A percentile compares a stretch with the other conserved stretches of the same genome.
Conservation (phyloP, 2,888 invertebrate genomes). For the Melanophora roralis region DNA sequence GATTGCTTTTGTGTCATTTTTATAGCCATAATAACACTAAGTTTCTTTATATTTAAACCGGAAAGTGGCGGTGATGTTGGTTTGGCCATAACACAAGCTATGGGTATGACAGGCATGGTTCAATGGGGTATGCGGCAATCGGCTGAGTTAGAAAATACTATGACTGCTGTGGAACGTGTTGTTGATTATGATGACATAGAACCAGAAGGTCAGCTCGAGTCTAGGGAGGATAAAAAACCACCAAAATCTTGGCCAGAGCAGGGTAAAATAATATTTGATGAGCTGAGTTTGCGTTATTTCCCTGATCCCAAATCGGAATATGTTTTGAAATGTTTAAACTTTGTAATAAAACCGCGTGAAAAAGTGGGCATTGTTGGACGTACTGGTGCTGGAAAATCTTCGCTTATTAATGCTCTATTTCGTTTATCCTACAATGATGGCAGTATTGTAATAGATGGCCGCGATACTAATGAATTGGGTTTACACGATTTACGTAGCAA, state of each 20-base stretch:
- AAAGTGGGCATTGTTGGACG: conserved; percentile 85
- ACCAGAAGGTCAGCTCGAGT: conserved; percentile 80
- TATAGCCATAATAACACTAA: conserved; percentile 90
- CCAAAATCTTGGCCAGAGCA: conserved; percentile 84
- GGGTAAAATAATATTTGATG: conserved; percentile 83
- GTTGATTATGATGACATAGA: conserved; percentile 82
- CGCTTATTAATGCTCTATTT: conserved; percentile 84
- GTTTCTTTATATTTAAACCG: conserved; percentile 85
- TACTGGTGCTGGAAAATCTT: conserved; percentile 86
- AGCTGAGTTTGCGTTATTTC: conserved; percentile 85
- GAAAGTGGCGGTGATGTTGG: conserved; percentile 86
- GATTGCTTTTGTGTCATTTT: conserved; percentile 93
- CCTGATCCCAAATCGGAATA: conserved; percentile 81
- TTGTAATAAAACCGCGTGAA: conserved; percentile 81
- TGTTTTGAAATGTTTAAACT: conserved; percentile 85
- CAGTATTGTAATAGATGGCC: conserved; percentile 87
- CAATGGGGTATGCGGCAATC: conserved; percentile 95
- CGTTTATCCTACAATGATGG: conserved; percentile 89
- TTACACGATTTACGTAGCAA: conserved; percentile 86
- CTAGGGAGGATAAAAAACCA: conserved; percentile 81
- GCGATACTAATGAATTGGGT: conserved; percentile 84
- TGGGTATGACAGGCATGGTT: conserved; percentile 84
- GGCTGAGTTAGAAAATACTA: conserved; percentile 91
- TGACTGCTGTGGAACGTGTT: conserved; percentile 92
- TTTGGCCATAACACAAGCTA: conserved; percentile 87